These are phyloP conservation scores for Myiopsitta monachus DNA, from an alignment of 2,113 vertebrate species.

Conservation along the genomic window DNA sequence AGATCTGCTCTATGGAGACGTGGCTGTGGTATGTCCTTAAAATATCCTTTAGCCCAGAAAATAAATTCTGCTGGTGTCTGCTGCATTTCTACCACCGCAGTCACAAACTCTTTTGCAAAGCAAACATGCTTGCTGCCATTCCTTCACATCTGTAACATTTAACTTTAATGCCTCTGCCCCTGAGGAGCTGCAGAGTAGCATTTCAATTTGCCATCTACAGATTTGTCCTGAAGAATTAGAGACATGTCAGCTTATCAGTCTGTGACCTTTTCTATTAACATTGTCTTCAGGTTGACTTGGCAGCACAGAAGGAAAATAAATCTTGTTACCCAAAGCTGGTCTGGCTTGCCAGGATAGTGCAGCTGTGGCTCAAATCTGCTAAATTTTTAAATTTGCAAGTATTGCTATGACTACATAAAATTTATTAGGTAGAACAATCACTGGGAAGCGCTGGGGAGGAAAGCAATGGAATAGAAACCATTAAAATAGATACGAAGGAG, in stretches of 20 bases:
- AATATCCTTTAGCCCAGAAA: slow-evolving; percentile 53
- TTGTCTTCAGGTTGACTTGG: slow-evolving; percentile 69
- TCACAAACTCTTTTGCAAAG: slow-evolving; percentile 51
- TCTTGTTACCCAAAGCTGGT: slow-evolving; percentile 45
- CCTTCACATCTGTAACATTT: slow-evolving; percentile 73
- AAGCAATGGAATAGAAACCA: background rate
- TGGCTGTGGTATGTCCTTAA: slow-evolving; percentile 8
- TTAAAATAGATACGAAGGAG: background rate
- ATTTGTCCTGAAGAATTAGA: slow-evolving; percentile 67
- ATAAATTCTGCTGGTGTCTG: slow-evolving; percentile 41
- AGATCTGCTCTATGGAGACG: background rate
- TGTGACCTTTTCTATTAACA: slow-evolving; percentile 77
- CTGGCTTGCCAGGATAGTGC: background rate
- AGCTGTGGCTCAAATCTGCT: slow-evolving; percentile 36
- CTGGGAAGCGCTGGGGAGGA: background rate
- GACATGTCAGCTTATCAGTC: slow-evolving; percentile 64
- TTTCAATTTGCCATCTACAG: slow-evolving; percentile 22
- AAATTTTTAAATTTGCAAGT: slow-evolving; percentile 49
- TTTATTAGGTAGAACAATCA: slow-evolving; percentile 51
- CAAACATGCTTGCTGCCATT: slow-evolving; percentile 47
- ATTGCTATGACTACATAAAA: slow-evolving; percentile 10
- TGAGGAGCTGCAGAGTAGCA: slow-evolving; percentile 61
- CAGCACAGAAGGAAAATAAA: slow-evolving; percentile 67
- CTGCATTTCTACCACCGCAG: slow-evolving; percentile 17
- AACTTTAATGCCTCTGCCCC: slow-evolving; percentile 69